Evolutionary conservation across 2,797 vertebrate species (phyloP), one percentile per base, ranked within the genome.

Genomic region (Triplophysa yarkandensis): DNA sequence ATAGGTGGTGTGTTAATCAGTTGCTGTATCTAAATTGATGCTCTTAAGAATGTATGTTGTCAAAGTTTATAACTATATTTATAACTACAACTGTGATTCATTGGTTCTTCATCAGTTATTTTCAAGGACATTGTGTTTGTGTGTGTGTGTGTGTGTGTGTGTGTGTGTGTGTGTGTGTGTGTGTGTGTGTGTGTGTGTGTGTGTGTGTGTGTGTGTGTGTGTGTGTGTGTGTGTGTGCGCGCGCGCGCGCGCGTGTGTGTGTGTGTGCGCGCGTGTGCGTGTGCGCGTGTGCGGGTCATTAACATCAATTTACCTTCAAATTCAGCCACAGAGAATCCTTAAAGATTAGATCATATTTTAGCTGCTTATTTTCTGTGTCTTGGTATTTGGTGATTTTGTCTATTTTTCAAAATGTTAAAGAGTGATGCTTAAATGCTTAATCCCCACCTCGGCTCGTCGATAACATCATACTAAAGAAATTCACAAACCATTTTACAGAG

Each of bases 1-100:
- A 74, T 74, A 68, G 14, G 11, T 48, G 13, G 46, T 21, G 32
- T 48, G 39, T 50, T 60, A 68, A 63, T 69, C 44, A 28, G 34
- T 23, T 17, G 55, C 41, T 58, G 30, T 34, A 48, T 27, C 23
- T 30, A 41, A 7, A 21, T 16, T 48, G 34, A 6, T 73, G 60
- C 25, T 64, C 36, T 63, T 36, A 6, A 21, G 23, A 72, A 52
- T 6, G 23, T 63, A 19, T 72, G 2, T 34, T 32, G 19, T 36
- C 27, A 65, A n/a, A 63, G 11, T 39, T 52, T 23, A 23, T 54
- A 46, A 63, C 52, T n/a, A 71, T 25, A 30, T 48, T 71, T 43
- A 19, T 28, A 71, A 71, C 44, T 13, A 71, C 41, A 9, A 48
- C 13, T 57, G 28, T 36, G 44, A 71, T 63, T 63, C 44, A 62